phyloP scores from a whole-genome alignment of 2,888 invertebrate species.

The Parthenolecanium corni region DNA sequence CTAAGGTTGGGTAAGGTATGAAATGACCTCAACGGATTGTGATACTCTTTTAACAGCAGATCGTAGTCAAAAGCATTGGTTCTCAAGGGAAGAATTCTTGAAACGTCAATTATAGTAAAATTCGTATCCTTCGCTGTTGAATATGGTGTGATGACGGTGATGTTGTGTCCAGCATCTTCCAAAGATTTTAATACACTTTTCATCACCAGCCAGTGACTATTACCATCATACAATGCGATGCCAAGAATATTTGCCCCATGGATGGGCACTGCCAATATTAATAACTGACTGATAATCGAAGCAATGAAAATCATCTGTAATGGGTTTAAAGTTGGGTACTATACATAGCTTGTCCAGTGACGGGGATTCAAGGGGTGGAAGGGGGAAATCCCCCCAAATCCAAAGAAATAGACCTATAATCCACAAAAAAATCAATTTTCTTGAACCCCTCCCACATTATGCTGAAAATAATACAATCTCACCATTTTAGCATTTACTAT shows the following conservation, averaged over 20 bases:
- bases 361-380: too few relatives aligned
- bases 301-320: neutral
- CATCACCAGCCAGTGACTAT: slow-evolving; percentile 35
- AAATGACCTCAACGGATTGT: slow-evolving; percentile 1
- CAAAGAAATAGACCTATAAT: too few relatives aligned
- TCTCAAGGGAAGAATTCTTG: slow-evolving; percentile 4
- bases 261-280: neutral
- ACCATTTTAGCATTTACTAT: too few relatives aligned
- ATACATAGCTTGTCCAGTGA: neutral
- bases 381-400: too few relatives aligned
- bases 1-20: slow-evolving; percentile 2
- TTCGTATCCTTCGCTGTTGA: slow-evolving; percentile 15
- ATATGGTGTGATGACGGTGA: slow-evolving; percentile 35
- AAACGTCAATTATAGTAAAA: slow-evolving; percentile 25
- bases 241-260: slow-evolving; percentile 9
- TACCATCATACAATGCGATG: slow-evolving; percentile 27
- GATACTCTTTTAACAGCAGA: slow-evolving; percentile 1
- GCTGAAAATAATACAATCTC: too few relatives aligned
- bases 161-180: slow-evolving; percentile 35
- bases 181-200: slow-evolving; percentile 34
- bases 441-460: too few relatives aligned
- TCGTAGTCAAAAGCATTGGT: slow-evolving; percentile 1
- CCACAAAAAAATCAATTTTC: too few relatives aligned
- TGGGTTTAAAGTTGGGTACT: neutral
- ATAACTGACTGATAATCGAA: neutral